Percentiles rank a stretch among this genome's conserved stretches.
phyloP scores from a whole-genome alignment of 2,797 vertebrate species.

The Dendrocincla fuliginosa region DNA sequence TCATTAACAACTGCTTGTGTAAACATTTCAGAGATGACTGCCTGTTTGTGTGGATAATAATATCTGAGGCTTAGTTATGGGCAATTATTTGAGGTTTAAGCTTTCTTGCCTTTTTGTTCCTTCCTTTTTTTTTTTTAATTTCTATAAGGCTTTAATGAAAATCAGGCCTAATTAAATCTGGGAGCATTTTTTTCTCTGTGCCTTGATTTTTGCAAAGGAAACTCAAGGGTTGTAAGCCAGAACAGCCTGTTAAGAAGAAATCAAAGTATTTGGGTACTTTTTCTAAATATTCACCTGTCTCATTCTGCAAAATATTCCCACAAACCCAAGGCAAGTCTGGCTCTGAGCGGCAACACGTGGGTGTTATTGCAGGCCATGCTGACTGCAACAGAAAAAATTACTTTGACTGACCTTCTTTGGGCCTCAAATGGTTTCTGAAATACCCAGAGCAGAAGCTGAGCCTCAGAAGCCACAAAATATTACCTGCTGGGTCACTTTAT shows the following conservation, averaged over 20 bases:
- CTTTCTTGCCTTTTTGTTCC: neutral
- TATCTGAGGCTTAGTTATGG: neutral
- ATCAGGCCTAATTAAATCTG: neutral
- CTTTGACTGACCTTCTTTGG: neutral
- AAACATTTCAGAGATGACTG: neutral
- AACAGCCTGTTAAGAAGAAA: neutral
- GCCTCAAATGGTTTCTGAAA: neutral
- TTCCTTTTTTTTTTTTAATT: neutral
- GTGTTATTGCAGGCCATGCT: neutral
- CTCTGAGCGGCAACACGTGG: neutral
- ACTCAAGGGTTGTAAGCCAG: neutral
- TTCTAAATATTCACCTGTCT: neutral
- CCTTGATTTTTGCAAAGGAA: neutral
- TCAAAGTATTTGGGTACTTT: neutral
- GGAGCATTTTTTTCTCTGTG: neutral
- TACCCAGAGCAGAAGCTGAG: neutral
- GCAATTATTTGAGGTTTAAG: neutral
- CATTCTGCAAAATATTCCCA: neutral
- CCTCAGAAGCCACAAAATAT: neutral
- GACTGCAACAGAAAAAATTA: neutral
- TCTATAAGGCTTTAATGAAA: neutral
- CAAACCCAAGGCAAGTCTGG: neutral
- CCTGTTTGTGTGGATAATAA: neutral
- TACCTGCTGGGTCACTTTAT: neutral
- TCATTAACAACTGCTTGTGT: neutral